These are phyloP conservation scores for Stictonetta naevosa DNA, from an alignment of 2,113 vertebrate species.

Conservation along the genomic window DNA sequence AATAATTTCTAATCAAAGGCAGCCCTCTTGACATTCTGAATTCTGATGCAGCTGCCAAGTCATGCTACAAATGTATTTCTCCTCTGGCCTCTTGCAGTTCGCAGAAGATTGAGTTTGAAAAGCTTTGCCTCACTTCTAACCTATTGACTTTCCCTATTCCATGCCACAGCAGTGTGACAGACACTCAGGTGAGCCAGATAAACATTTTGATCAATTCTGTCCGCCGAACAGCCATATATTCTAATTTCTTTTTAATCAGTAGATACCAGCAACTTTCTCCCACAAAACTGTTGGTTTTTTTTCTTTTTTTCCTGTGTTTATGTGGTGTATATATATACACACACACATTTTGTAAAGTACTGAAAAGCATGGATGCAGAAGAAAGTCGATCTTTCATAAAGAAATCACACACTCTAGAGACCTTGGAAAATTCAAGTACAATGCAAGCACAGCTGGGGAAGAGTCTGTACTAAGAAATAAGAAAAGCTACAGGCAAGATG, in stretches of 20 bases:
- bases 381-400: background rate
- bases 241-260: background rate
- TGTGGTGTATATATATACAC: background rate
- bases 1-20: constrained; percentile 57
- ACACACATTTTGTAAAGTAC: background rate
- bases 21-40: background rate
- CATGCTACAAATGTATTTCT: background rate
- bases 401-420: background rate
- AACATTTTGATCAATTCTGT: constrained; percentile 26
- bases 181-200: background rate
- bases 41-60: background rate
- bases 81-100: background rate
- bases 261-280: background rate
- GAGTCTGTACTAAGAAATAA: background rate
- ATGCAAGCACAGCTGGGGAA: background rate
- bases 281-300: background rate
- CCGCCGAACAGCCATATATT: background rate
- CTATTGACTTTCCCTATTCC: background rate
- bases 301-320: fast-evolving
- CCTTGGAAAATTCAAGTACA: background rate
- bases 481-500: background rate
- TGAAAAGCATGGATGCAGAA: background rate
- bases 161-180: background rate
- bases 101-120: background rate
- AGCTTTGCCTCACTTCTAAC: constrained; percentile 26